phyloP scores from a whole-genome alignment of 2,797 vertebrate species.

The Clarias laeviceps region DNA sequence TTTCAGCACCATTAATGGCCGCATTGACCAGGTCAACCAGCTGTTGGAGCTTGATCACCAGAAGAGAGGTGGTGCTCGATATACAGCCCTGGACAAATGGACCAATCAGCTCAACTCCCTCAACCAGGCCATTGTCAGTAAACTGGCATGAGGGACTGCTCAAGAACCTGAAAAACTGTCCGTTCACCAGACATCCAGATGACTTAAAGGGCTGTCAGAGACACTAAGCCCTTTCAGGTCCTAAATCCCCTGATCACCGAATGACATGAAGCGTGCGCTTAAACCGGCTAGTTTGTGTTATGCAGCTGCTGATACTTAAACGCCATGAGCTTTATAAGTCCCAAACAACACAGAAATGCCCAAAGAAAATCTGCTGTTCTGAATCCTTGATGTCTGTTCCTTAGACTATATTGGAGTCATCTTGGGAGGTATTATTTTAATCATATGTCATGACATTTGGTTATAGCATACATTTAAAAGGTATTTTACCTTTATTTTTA shows the following conservation, averaged over 20 bases:
- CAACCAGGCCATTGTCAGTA: slow-evolving; percentile 90
- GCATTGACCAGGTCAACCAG: slow-evolving; percentile 99
- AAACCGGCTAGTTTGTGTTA: slow-evolving; percentile 86
- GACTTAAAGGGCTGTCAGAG: slow-evolving; percentile 72
- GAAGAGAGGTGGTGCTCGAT: slow-evolving; percentile 97
- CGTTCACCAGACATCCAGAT: slow-evolving; percentile 76
- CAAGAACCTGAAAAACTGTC: slow-evolving; percentile 68
- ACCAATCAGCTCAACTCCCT: slow-evolving; percentile 94
- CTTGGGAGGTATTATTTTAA: slow-evolving; percentile 78
- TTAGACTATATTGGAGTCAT: slow-evolving; percentile 75
- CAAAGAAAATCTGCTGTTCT: slow-evolving; percentile 64
- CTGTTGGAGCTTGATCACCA: slow-evolving; percentile 99
- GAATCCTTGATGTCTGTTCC: slow-evolving; percentile 81
- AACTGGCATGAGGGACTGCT: slow-evolving; percentile 81
- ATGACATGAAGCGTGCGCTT: slow-evolving; percentile 82
- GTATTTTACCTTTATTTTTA: slow-evolving; percentile 77
- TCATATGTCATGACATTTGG: slow-evolving; percentile 79
- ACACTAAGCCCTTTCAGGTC: slow-evolving; percentile 84
- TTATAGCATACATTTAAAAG: slow-evolving; percentile 71
- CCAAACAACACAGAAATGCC: slow-evolving; percentile 84
- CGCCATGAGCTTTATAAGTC: slow-evolving; percentile 81
- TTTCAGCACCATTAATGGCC: slow-evolving; percentile 94
- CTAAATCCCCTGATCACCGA: slow-evolving; percentile 68
- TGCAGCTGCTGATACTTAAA: slow-evolving; percentile 86
- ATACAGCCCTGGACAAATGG: slow-evolving; percentile 99